These are phyloP conservation scores for Torymus aiolomorphi DNA, from an alignment of 2,888 invertebrate genomes.

Conservation along the genomic window DNA sequence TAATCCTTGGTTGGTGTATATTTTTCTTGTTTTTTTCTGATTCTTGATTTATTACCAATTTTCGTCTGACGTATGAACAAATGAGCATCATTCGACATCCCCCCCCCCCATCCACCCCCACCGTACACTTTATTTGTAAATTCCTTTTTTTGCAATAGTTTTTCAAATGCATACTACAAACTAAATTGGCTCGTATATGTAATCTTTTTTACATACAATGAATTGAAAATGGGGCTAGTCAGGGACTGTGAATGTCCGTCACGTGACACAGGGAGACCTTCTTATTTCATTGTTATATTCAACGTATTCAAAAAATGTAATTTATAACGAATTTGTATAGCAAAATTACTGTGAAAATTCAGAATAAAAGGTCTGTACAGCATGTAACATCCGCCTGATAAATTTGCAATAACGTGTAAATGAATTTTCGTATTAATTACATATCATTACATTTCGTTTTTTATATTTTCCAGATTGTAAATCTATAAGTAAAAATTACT, in stretches of 20 bases:
- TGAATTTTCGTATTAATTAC: too few relatives aligned
- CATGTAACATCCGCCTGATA: too few relatives aligned
- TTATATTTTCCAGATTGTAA: too few relatives aligned
- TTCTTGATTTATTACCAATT: slow-evolving; percentile 45
- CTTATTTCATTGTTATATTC: slow-evolving; percentile 21
- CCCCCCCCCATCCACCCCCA: too few relatives aligned
- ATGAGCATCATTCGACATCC: slow-evolving; percentile 39
- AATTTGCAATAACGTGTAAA: too few relatives aligned
- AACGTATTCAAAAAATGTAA: too few relatives aligned
- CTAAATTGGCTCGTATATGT: slow-evolving; percentile 64
- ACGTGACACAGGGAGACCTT: slow-evolving; percentile 45
- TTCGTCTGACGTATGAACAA: slow-evolving; percentile 48
- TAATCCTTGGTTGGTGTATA: slow-evolving; percentile 66
- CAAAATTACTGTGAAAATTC: too few relatives aligned
- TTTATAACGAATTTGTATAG: too few relatives aligned
- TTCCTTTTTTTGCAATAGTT: slow-evolving; percentile 9
- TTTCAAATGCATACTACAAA: slow-evolving; percentile 57
- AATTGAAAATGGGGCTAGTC: slow-evolving; percentile 55
- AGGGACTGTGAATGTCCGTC: slow-evolving; percentile 13
- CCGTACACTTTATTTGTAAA: slow-evolving; percentile 25
- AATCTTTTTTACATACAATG: slow-evolving; percentile 60
- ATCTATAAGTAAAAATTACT: background rate
- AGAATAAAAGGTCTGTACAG: too few relatives aligned
- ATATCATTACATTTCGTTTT: too few relatives aligned
- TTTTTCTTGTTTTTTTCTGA: slow-evolving; percentile 52